phyloP scores from a whole-genome alignment of 2,888 invertebrate species.

The Lithosia quadra region DNA sequence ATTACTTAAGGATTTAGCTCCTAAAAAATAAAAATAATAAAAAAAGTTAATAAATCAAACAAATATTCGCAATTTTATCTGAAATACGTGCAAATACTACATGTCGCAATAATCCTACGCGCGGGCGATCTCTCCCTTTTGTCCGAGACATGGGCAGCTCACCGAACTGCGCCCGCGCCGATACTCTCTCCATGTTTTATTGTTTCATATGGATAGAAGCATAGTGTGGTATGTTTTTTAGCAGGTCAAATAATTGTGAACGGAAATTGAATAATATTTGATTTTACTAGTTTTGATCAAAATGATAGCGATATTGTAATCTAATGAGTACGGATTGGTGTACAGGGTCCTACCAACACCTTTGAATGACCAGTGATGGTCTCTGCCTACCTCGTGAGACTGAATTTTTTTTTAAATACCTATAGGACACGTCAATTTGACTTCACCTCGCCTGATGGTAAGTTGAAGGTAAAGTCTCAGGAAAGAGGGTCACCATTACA shows the following conservation, averaged over 20 bases:
- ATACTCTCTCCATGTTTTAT: conserved; percentile 62
- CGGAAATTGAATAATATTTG: neutral
- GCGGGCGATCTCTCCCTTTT: conserved; percentile 68
- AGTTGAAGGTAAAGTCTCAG: too few species aligned
- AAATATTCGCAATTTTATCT: conserved; percentile 30
- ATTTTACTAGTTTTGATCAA: neutral
- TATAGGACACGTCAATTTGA: too few species aligned
- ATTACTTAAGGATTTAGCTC: too few species aligned
- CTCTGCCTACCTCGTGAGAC: too few species aligned
- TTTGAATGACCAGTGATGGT: too few species aligned
- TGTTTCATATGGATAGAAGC: conserved; percentile 63
- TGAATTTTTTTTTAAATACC: too few species aligned
- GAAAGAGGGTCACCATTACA: too few species aligned
- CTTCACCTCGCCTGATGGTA: too few species aligned
- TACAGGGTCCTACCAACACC: too few species aligned
- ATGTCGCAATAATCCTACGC: conserved; percentile 54
- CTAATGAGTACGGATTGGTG: too few species aligned
- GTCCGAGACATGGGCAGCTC: conserved; percentile 60
- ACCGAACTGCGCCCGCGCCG: conserved; percentile 61
- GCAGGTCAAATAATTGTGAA: conserved; percentile 16
- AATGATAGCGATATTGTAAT: too few species aligned
- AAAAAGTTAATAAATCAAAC: neutral
- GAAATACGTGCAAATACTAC: conserved; percentile 41
- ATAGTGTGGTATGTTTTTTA: conserved; percentile 36
- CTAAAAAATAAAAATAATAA: too few species aligned